These are phyloP conservation scores for Smithornis capensis DNA, from an alignment of 2,113 vertebrate genomes.

Conservation along the genomic window DNA sequence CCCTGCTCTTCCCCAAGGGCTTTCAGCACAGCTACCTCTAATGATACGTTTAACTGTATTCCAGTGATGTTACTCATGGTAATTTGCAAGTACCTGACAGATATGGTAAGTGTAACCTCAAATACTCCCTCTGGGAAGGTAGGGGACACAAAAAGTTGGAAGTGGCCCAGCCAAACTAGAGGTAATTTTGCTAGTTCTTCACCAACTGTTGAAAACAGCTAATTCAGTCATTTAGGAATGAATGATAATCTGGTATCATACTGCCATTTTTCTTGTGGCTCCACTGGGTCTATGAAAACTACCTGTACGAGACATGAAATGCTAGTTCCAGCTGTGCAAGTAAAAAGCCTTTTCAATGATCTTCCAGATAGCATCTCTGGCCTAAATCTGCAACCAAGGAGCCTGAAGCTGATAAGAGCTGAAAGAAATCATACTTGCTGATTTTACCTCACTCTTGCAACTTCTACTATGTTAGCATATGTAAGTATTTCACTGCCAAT, in stretches of 20 bases:
- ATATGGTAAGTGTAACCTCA: fast-evolving
- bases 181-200: not conserved
- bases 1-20: not conserved
- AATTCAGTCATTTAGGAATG: not conserved
- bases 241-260: not conserved
- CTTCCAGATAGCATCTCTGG: not conserved
- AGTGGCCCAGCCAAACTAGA: not conserved
- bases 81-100: not conserved
- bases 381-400: not conserved
- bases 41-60: not conserved
- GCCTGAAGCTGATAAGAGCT: not conserved
- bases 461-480: not conserved
- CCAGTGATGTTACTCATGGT: not conserved
- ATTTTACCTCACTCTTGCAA: not conserved
- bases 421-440: not conserved
- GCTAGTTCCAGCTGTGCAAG: not conserved
- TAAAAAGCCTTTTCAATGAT: not conserved
- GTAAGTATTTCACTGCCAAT: not conserved
- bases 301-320: not conserved
- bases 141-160: not conserved
- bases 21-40: not conserved
- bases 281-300: not conserved
- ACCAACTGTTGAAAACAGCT: not conserved
- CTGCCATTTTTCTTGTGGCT: not conserved
- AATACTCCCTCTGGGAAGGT: not conserved